Percentiles rank a stretch among this genome's conserved stretches.
phyloP scores from a whole-genome alignment of 2,797 vertebrate genomes.

The Zalophus californianus region DNA sequence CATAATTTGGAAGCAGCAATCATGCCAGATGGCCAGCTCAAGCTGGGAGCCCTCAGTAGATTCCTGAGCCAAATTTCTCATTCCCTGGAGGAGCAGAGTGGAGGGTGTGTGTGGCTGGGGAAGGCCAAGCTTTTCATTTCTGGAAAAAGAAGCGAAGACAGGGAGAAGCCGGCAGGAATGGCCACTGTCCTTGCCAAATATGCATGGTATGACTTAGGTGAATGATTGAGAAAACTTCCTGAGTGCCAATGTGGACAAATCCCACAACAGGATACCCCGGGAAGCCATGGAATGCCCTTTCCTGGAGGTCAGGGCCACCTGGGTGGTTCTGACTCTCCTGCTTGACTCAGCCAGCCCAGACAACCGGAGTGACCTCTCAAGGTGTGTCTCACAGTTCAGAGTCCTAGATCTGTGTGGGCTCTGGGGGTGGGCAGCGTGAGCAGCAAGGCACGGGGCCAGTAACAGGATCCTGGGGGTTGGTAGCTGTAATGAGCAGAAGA shows the following conservation, averaged over 20 bases:
- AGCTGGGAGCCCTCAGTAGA: neutral
- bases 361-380: neutral
- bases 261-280: neutral
- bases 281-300: neutral
- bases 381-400: neutral
- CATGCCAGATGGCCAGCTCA: slow-evolving; percentile 66
- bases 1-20: slow-evolving; percentile 53
- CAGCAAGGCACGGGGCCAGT: neutral
- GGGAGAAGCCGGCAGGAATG: neutral
- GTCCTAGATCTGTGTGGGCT: neutral
- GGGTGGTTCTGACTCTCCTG: neutral
- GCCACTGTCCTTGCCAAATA: slow-evolving; percentile 38
- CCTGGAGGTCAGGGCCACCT: neutral
- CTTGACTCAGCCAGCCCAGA: neutral
- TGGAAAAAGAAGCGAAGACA: slow-evolving; percentile 5
- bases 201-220: neutral
- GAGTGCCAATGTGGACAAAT: neutral
- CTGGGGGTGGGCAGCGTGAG: neutral
- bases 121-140: neutral
- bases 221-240: neutral
- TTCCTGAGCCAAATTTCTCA: slow-evolving; percentile 49
- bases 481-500: neutral
- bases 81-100: neutral
- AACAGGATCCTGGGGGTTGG: accelerated
- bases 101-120: neutral